Base-by-base conservation (phyloP, 1,140 invertebrate species). In the Proctacanthus coquilletti region DNA sequence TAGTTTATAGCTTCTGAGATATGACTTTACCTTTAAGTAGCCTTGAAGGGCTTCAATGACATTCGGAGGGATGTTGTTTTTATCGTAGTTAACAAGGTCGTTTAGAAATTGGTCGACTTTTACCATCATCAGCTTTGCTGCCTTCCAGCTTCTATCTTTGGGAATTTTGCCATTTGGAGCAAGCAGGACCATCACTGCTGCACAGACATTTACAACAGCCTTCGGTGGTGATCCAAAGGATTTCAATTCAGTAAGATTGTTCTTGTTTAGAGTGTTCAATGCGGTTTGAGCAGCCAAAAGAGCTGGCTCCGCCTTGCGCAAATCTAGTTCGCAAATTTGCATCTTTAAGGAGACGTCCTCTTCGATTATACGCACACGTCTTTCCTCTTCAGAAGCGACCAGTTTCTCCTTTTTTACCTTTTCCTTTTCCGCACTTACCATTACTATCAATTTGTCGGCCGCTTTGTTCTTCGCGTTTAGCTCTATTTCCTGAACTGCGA, bases 221-320 rank as follows among this genome's bases (percentile, higher is more conserved):
- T 75, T 71, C 9, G 82, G 81, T 17, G 82, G 82, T n/a, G 77
- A 74, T 0, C 84, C 86, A 58, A 96, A 94, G 2, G 91, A 89
- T 60, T 96, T 95, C 45, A 96, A 60, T 59, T 97, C 92, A 2
- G 91, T 94, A 27, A 95, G 64, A 61, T 95, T 95, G 43, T 75
- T 80, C 62, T 95, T 96, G 55, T 95, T 94, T 1, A 96, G 60
- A 0, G 91, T 96, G 48, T 95, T 83, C 21, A 97, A 64, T 19
- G 92, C 91, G 43, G 82, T 85, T 54, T 85, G 78, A 3, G 92
- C 91, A 18, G 87, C 86, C 3, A 77, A 60, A n/a, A 97, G 63
- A 4, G 89, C 89, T 1, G 92, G 92, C 56, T 95, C 87, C 6
- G 91, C 91, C 56, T 84, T 86, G 0, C 74, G 75, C 36, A 97